Percentiles rank a stretch among this genome's conserved stretches.
phyloP scores from a whole-genome alignment of 2,113 vertebrate genomes.

The Lophura nycthemera region DNA sequence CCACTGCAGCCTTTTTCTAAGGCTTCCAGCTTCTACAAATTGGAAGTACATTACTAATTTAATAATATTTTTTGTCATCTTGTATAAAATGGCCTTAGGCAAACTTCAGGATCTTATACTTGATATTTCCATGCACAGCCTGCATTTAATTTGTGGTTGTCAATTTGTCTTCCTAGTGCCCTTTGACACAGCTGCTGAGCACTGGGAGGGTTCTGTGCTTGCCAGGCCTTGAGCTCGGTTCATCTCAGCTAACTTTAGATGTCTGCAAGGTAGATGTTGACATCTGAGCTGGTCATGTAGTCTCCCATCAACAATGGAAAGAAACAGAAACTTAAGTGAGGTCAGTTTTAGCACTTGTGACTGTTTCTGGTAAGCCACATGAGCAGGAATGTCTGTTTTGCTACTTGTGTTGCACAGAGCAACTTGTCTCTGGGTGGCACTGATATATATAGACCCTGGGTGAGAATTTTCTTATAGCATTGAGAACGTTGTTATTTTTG shows the following conservation, averaged over 20 bases:
- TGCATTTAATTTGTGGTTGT: background rate
- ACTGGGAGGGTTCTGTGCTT: background rate
- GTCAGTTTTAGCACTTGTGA: background rate
- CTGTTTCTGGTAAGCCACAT: constrained; percentile 27
- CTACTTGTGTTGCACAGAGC: background rate
- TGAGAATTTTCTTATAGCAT: constrained; percentile 25
- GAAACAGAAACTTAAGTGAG: constrained; percentile 8
- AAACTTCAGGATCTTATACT: background rate
- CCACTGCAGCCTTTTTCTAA: background rate
- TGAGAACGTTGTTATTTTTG: constrained; percentile 40
- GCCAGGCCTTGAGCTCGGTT: background rate
- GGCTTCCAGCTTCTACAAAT: background rate
- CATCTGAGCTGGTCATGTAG: constrained; percentile 36
- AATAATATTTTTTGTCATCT: background rate
- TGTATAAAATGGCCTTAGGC: background rate
- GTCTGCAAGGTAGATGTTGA: constrained; percentile 26
- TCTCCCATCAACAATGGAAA: constrained; percentile 46
- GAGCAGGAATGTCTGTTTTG: background rate
- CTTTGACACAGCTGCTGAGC: background rate
- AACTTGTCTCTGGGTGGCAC: background rate
- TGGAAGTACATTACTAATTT: background rate
- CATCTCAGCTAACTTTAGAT: constrained; percentile 41
- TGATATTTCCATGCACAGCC: background rate
- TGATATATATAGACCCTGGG: background rate
- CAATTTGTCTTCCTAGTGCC: background rate